Percentiles rank a stretch among this genome's conserved stretches.
Evolutionary conservation across 1,140 invertebrate genomes (phyloP).

Genomic region (Drosophila sucinea): DNA sequence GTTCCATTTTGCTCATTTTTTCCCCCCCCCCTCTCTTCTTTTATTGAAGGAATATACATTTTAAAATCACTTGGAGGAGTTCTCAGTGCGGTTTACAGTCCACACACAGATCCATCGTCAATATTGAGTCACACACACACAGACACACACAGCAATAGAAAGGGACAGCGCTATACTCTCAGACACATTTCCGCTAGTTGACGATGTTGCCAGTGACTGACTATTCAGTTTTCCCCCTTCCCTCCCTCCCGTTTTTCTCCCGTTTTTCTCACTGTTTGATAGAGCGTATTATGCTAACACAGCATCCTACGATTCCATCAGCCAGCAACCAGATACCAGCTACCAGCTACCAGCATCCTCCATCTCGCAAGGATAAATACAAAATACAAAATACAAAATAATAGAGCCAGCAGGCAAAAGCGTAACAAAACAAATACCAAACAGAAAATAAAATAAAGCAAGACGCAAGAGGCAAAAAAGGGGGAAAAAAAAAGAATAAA

Average conservation of each 20-base stretch:
- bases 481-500: background rate
- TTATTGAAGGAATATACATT: constrained; percentile 1
- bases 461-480: constrained; percentile 7
- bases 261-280: constrained; percentile 35
- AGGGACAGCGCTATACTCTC: constrained; percentile 1
- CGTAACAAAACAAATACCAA: constrained; percentile 6
- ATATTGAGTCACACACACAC: constrained; percentile 10
- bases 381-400: constrained; percentile 72
- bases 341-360: background rate
- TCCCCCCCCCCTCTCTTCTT: background rate
- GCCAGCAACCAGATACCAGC: background rate
- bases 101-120: constrained; percentile 2
- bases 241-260: too few relatives aligned
- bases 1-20: background rate
- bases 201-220: constrained; percentile 31
- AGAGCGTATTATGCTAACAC: constrained; percentile 66
- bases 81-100: constrained; percentile 5
- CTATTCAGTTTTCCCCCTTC: constrained; percentile 18
- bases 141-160: background rate
- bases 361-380: constrained; percentile 49
- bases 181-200: constrained; percentile 53
- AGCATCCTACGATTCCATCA: constrained; percentile 16
- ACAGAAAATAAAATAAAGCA: constrained; percentile 10
- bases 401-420: constrained; percentile 38
- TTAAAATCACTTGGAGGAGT: constrained; percentile 19